These are phyloP conservation scores for Sipha flava DNA, from an alignment of 1,140 invertebrate species.

Conservation along the genomic window DNA sequence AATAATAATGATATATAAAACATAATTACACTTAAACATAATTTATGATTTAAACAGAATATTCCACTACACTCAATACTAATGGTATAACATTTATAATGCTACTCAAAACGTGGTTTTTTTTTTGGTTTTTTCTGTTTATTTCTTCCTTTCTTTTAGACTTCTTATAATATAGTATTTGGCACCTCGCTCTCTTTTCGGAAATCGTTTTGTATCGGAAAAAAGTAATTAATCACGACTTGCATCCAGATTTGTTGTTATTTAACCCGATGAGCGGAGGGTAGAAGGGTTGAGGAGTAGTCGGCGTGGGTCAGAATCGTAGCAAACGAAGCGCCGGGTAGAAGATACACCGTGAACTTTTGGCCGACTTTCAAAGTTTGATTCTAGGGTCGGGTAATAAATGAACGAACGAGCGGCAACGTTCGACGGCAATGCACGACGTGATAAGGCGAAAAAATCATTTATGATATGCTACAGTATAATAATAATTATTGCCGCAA, in stretches of 20 bases:
- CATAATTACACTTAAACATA: slow-evolving; percentile 8
- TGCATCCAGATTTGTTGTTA: slow-evolving; percentile 16
- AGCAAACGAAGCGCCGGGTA: neutral
- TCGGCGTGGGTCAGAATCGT: neutral
- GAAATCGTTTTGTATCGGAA: neutral
- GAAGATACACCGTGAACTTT: slow-evolving; percentile 6
- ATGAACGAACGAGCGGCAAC: neutral
- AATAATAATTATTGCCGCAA: neutral
- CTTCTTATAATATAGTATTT: neutral
- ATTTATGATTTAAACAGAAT: slow-evolving; percentile 4
- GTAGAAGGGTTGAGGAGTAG: no score
- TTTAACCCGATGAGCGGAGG: no score
- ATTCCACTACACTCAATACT: neutral
- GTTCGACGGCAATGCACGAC: neutral
- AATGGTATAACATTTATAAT: neutral
- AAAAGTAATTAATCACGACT: slow-evolving; percentile 14
- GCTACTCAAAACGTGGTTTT: neutral
- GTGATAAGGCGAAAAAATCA: neutral
- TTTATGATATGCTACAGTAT: no score
- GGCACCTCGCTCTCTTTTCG: neutral
- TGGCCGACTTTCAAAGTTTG: slow-evolving; percentile 9
- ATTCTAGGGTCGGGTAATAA: slow-evolving; percentile 9
- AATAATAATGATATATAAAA: slow-evolving; percentile 1
- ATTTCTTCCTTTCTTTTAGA: no score
- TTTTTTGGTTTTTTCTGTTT: no score